Percentiles rank a stretch among this genome's conserved stretches.
These are phyloP conservation scores for Pangasius mekongensis DNA, from an alignment of 2,797 vertebrate species.

Conservation along the genomic window DNA sequence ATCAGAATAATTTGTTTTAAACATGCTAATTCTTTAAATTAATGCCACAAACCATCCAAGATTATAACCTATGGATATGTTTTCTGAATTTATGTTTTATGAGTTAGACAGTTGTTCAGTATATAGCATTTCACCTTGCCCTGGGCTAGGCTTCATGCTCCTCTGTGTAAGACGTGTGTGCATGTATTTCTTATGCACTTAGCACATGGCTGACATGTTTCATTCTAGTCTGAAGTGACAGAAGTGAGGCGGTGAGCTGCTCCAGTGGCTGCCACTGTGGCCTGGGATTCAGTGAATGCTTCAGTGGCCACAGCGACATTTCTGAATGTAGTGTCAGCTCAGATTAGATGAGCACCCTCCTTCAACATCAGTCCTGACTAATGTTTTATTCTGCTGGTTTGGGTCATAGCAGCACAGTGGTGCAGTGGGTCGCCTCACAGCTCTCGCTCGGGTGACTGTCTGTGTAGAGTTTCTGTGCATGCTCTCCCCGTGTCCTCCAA, in stretches of 20 bases:
- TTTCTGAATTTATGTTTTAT: not conserved
- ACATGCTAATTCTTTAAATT: not conserved
- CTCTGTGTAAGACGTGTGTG: conserved; percentile 22
- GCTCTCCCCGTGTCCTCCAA: not conserved
- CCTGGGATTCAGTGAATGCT: conserved; percentile 47
- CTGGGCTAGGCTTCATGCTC: conserved; percentile 38
- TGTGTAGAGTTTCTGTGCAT: not conserved
- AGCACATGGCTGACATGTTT: conserved; percentile 42
- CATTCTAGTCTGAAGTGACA: conserved; percentile 60
- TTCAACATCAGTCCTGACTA: conserved; percentile 10
- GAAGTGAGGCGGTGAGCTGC: conserved; percentile 55
- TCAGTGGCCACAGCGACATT: conserved; percentile 43
- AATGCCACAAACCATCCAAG: not conserved
- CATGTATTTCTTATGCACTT: conserved; percentile 38
- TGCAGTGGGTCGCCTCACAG: not conserved
- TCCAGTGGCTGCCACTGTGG: conserved; percentile 49
- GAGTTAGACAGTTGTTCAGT: conserved; percentile 13
- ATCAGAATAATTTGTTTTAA: not conserved
- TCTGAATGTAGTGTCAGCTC: conserved; percentile 48
- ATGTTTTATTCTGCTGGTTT: conserved; percentile 35
- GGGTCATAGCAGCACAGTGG: too few species aligned
- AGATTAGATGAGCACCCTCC: conserved; percentile 46
- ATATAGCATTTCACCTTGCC: conserved; percentile 56
- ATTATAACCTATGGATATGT: not conserved
- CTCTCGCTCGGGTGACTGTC: not conserved